Percentiles rank a stretch among this genome's conserved stretches.
Evolutionary conservation across 2,797 vertebrate species (phyloP).

Genomic region (Buceros bicornis): DNA sequence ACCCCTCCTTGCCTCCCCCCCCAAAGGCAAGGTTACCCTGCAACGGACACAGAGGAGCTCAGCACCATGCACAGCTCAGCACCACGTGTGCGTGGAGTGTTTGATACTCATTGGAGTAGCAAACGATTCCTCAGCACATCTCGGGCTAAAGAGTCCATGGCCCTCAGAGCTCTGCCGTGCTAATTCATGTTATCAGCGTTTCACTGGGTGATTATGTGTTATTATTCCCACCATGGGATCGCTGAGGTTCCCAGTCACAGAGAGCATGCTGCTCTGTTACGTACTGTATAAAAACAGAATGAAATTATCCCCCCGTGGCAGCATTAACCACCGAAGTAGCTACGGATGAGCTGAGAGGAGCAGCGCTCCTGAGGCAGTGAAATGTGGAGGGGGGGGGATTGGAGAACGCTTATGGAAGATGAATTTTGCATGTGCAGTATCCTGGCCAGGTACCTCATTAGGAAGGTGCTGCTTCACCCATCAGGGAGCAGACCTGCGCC

Average conservation of each 20-base stretch:
- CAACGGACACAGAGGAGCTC: accelerated
- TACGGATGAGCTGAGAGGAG: background rate
- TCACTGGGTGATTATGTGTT: background rate
- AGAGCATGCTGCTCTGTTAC: background rate
- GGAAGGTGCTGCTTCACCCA: background rate
- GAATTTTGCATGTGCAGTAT: background rate
- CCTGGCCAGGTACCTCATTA: background rate
- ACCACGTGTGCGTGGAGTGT: accelerated
- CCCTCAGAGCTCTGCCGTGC: background rate
- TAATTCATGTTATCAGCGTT: background rate
- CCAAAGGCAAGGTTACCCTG: background rate
- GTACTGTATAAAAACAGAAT: background rate
- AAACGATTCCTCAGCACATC: background rate
- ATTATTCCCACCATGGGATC: background rate
- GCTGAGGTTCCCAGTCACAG: background rate
- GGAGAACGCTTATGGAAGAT: background rate
- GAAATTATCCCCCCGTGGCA: background rate
- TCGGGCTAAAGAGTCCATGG: background rate
- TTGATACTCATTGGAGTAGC: background rate
- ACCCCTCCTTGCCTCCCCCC: background rate
- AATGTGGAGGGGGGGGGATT: background rate
- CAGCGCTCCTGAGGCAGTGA: background rate
- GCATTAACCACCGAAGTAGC: background rate
- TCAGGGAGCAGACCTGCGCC: background rate
- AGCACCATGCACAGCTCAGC: background rate